Evolutionary conservation across 2,113 vertebrate species (phyloP).

Genomic region (Ornithorhynchus anatinus): DNA sequence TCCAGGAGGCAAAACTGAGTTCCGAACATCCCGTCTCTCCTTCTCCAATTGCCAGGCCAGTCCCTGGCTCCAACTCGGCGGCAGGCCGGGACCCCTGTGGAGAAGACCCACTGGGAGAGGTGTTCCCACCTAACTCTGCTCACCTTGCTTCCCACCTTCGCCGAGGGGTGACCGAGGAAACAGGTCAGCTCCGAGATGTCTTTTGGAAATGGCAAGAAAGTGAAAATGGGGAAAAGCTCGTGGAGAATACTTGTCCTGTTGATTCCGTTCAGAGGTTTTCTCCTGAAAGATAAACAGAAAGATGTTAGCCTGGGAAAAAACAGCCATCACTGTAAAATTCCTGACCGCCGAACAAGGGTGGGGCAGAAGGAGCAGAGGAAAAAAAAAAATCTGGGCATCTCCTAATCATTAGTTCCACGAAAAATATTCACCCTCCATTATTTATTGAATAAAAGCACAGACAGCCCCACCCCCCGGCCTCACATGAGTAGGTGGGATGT

Average conservation of each 20-base stretch:
- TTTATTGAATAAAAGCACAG: too few relatives aligned
- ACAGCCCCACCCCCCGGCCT: neutral
- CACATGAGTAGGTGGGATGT: neutral
- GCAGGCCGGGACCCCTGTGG: too few relatives aligned
- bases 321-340: neutral
- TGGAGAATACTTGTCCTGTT: conserved; percentile 65
- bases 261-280: conserved; percentile 70
- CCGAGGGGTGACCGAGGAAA: conserved; percentile 61
- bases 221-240: conserved; percentile 68
- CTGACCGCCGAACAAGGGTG: neutral
- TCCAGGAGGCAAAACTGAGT: too few relatives aligned
- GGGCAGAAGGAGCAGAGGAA: neutral
- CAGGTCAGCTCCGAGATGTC: conserved; percentile 70
- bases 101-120: too few relatives aligned
- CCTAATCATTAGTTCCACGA: neutral
- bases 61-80: too few relatives aligned
- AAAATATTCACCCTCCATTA: neutral
- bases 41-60: too few relatives aligned
- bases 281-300: conserved; percentile 58
- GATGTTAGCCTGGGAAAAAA: neutral
- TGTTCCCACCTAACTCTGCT: neutral
- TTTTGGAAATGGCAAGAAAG: conserved; percentile 65
- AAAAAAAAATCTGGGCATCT: neutral
- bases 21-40: too few relatives aligned
- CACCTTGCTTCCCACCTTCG: conserved; percentile 72